Base-by-base conservation (phyloP, 2,888 invertebrate species). In the Mesorhabditis sp. region DNA sequence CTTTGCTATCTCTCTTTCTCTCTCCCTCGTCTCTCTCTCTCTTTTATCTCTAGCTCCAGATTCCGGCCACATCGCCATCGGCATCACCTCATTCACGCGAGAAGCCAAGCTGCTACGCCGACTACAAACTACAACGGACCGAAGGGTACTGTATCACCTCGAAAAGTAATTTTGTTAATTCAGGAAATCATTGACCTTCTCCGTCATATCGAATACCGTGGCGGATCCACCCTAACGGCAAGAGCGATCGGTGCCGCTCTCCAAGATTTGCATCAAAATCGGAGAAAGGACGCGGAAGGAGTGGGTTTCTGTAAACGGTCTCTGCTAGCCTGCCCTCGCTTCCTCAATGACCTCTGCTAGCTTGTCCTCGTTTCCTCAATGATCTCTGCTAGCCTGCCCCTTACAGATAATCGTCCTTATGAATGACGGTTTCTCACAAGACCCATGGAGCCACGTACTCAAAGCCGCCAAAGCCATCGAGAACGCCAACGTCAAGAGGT, bases 341-440 rank as follows among this genome's bases (percentile, higher is more conserved):
- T 28, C 28, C 28, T 28, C 28, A 28, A 28, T 28, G 28, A 28
- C 2, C 28, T 1, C 28, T 28, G 28, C 28, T 28, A 28, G 28
- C 1, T n/a, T n/a, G n/a, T n/a, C 28, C 28, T 28, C 28, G 28
- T 2, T 28, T 28, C 28, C 28, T 28, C 28, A 28, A 28, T 28
- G 28, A 28, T 28, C 28, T 1, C 28, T 28, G 28, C 28, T 28
- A 28, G 28, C 1, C 28, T 28, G 28, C 28, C 28, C 28, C 45
- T 65, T 70, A 6, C 50, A 74, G 74, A 71, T 73, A 7, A 74
- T 83, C 3, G 73, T 82, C 4, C 71, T 82, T 43, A 79, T 82
- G 78, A 82, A 82, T 65, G 82, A 82, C 65, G 82, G 82, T 10
- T 77, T 82, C 73, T 73, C 73, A 6, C 83, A 83, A 66, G 82